Evolutionary conservation across 2,797 vertebrate genomes (phyloP).

Genomic region (Pelobates cultripes): DNA sequence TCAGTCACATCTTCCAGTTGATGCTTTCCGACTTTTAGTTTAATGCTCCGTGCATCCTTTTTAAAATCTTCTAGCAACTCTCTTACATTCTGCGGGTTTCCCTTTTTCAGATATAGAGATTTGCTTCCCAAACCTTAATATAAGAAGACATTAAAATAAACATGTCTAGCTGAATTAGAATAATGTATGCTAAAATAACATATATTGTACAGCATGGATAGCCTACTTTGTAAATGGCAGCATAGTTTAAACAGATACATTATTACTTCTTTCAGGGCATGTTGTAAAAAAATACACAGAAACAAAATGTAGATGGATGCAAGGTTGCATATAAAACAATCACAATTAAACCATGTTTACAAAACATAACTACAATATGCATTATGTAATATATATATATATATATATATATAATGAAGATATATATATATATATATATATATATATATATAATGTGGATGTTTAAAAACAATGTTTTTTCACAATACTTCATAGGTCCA

Average conservation of each 20-base stretch:
- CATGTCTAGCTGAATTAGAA: constrained; percentile 38
- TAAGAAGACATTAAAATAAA: constrained; percentile 52
- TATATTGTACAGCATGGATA: constrained; percentile 26
- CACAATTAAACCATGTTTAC: too few species aligned
- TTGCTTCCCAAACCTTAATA: constrained; percentile 85
- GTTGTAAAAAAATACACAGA: neutral
- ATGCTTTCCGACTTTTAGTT: constrained; percentile 86
- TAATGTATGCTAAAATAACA: constrained; percentile 44
- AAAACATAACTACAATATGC: too few species aligned
- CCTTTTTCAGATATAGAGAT: constrained; percentile 84
- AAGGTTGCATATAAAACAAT: neutral
- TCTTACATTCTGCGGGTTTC: constrained; percentile 73
- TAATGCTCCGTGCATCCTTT: constrained; percentile 89
- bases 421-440: too few species aligned
- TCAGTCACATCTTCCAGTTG: constrained; percentile 88
- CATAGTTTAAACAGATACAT: constrained; percentile 19
- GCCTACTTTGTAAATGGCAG: constrained; percentile 17
- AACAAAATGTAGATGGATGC: neutral
- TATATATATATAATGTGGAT: too few species aligned
- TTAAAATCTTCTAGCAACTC: constrained; percentile 86
- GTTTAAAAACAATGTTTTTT: too few species aligned
- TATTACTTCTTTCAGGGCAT: neutral
- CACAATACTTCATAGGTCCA: too few species aligned
- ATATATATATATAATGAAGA: too few species aligned
- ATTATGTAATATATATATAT: too few species aligned